Evolutionary conservation across 1,140 invertebrate species (phyloP).

Genomic region (Cecropterus lyciades): DNA sequence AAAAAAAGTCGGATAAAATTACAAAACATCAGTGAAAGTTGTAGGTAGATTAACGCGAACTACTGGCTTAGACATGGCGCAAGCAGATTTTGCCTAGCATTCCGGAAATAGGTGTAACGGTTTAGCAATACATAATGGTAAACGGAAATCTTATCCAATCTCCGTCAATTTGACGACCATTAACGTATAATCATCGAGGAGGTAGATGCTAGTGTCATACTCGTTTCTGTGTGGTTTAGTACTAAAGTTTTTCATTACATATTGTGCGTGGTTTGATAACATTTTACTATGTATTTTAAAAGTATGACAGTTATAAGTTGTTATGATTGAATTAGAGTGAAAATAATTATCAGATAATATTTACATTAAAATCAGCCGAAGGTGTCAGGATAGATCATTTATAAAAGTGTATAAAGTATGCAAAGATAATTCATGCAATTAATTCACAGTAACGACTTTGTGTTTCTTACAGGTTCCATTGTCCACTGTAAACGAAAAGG

Average conservation of each 20-base stretch:
- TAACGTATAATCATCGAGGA: not conserved
- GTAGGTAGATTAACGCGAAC: not conserved
- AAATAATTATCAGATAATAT: too few relatives aligned
- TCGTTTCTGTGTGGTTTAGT: too few relatives aligned
- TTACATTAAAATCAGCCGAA: too few relatives aligned
- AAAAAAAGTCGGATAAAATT: not conserved
- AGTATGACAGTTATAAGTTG: too few relatives aligned
- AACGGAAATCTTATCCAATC: slow-evolving; percentile 8
- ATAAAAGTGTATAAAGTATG: too few relatives aligned
- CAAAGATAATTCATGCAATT: too few relatives aligned
- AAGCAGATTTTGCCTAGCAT: not conserved
- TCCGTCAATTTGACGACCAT: slow-evolving; percentile 4
- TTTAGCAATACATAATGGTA: slow-evolving; percentile 1
- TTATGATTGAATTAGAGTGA: too few relatives aligned
- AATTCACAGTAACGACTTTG: too few relatives aligned
- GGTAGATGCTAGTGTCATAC: not conserved
- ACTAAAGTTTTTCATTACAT: too few relatives aligned
- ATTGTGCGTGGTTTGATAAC: too few relatives aligned
- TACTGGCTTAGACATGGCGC: not conserved
- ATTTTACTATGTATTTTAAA: too few relatives aligned
- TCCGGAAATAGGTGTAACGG: slow-evolving; percentile 20
- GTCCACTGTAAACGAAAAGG: slow-evolving; percentile 69
- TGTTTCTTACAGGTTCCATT: slow-evolving; percentile 56
- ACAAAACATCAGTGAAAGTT: not conserved
- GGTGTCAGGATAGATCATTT: too few relatives aligned